These are phyloP conservation scores for Allenopithecus nigroviridis DNA, from an alignment of 2,797 vertebrate genomes.

Conservation along the genomic window DNA sequence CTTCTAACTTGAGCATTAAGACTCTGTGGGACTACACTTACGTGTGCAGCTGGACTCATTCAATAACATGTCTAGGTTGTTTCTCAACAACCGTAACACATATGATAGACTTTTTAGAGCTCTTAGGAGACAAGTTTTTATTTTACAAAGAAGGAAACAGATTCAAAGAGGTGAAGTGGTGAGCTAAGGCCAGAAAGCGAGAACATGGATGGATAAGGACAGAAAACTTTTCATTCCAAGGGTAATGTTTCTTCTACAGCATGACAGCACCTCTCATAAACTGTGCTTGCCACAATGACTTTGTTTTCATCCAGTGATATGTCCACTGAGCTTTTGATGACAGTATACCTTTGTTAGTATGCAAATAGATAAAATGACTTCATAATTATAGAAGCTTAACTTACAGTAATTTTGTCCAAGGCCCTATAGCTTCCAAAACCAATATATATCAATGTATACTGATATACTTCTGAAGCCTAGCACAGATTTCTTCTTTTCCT, in stretches of 20 bases:
- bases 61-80: background rate
- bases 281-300: background rate
- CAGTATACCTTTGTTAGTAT: background rate
- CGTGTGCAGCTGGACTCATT: background rate
- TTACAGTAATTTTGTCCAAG: background rate
- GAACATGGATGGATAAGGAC: background rate
- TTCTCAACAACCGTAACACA: background rate
- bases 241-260: background rate
- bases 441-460: background rate
- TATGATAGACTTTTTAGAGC: background rate
- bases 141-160: background rate
- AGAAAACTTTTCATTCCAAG: background rate
- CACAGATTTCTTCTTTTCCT: background rate
- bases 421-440: background rate
- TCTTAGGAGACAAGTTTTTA: background rate
- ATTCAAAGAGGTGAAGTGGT: background rate
- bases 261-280: background rate
- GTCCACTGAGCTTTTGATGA: background rate
- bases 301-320: background rate
- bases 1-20: background rate
- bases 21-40: background rate
- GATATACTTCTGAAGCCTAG: background rate
- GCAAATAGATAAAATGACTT: slow-evolving; percentile 10
- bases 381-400: background rate
- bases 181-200: background rate